phyloP scores from a whole-genome alignment of 23 tunicate species.

The Diplosoma virens region DNA sequence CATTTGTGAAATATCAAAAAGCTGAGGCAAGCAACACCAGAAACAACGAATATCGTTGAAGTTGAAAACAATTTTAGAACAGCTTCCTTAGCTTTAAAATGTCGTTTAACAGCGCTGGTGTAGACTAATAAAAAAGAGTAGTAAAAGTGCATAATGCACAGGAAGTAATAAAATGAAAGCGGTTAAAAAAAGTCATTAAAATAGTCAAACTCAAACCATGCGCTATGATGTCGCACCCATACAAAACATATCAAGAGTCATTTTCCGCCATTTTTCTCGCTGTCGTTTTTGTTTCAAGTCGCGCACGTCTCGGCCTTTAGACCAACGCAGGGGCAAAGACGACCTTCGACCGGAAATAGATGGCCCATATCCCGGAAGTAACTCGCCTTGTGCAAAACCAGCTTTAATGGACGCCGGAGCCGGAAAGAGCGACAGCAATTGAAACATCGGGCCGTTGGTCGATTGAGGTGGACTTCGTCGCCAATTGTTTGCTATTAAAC shows the following conservation, averaged over 20 bases:
- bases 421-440: slow-evolving; percentile 44
- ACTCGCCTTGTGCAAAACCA: slow-evolving; percentile 46
- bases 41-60: no score
- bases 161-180: no score
- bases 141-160: no score
- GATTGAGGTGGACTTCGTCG: background rate
- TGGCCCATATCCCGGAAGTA: slow-evolving; percentile 36
- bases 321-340: slow-evolving; percentile 34
- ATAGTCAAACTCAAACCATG: no score
- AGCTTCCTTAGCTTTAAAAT: no score
- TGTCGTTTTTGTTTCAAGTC: slow-evolving; percentile 55
- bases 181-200: no score
- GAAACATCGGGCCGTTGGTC: background rate
- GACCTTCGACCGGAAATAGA: slow-evolving; percentile 25
- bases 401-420: slow-evolving; percentile 50
- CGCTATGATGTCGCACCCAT: slow-evolving; percentile 42
- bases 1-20: no score
- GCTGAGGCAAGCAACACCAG: no score
- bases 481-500: background rate
- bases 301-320: slow-evolving; percentile 31
- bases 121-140: no score
- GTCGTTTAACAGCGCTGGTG: no score
- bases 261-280: slow-evolving; percentile 49
- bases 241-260: slow-evolving; percentile 68
- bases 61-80: no score